A percentile compares a stretch with the other conserved stretches of the same genome.
Evolutionary conservation across 2,888 invertebrate species (phyloP).

Genomic region (Campaea margaritaria): DNA sequence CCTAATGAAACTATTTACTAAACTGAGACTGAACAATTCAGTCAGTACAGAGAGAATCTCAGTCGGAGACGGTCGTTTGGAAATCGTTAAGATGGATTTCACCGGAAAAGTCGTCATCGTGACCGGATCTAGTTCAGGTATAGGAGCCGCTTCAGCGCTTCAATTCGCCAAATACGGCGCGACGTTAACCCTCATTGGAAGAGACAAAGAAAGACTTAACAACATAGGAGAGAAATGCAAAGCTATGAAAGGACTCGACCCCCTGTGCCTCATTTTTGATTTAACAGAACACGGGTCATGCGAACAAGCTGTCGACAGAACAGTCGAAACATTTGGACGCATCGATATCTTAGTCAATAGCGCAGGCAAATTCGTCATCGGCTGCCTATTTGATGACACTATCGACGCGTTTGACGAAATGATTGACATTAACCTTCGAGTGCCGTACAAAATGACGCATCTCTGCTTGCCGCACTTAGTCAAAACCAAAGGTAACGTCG

Average conservation of each 20-base stretch:
- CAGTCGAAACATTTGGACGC: not conserved
- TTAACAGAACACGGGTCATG: not conserved
- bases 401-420: constrained; percentile 92
- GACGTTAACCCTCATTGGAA: constrained; percentile 51
- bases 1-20: not conserved
- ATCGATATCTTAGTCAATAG: constrained; percentile 81
- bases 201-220: not conserved
- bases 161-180: constrained; percentile 62
- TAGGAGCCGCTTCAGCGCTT: constrained; percentile 64
- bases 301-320: not conserved
- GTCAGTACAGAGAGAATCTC: not conserved
- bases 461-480: constrained; percentile 91
- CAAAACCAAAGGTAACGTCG: constrained; percentile 91
- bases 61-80: not conserved
- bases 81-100: constrained; percentile 54
- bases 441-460: constrained; percentile 90
- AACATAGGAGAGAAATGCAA: not conserved
- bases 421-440: constrained; percentile 92
- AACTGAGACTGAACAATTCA: no score
- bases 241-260: not conserved
- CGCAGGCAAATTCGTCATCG: constrained; percentile 90
- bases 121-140: constrained; percentile 68
- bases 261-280: not conserved
- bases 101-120: constrained; percentile 65
- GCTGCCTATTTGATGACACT: constrained; percentile 91